These are phyloP conservation scores for Tinamus major DNA, from an alignment of 2,797 vertebrate genomes.

Conservation along the genomic window DNA sequence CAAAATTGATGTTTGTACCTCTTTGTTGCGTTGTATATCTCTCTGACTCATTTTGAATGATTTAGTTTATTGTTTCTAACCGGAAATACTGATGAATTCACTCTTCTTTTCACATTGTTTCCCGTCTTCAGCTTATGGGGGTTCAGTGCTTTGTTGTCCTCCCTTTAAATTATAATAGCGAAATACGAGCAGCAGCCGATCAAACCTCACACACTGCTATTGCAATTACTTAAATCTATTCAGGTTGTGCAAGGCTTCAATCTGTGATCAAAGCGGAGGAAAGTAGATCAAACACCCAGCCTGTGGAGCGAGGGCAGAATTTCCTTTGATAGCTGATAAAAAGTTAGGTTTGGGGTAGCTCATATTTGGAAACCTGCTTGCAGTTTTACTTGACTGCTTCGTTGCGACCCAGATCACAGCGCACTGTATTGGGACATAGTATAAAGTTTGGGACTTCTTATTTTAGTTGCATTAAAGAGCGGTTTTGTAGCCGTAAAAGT, in stretches of 20 bases:
- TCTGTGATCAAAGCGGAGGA: not conserved
- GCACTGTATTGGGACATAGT: accelerated
- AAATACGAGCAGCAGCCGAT: not conserved
- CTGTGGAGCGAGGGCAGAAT: not conserved
- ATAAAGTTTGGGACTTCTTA: not conserved
- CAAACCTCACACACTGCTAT: not conserved
- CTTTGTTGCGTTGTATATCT: not conserved
- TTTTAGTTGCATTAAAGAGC: not conserved
- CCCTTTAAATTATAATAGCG: not conserved
- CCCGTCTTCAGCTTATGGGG: not conserved
- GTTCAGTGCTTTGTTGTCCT: not conserved
- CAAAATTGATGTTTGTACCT: not conserved
- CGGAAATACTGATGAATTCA: not conserved
- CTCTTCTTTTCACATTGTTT: accelerated
- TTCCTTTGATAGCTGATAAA: not conserved
- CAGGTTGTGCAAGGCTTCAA: not conserved
- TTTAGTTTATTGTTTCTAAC: not conserved
- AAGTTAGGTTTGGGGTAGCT: not conserved
- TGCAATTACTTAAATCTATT: not conserved
- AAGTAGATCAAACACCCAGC: not conserved
- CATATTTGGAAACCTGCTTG: not conserved
- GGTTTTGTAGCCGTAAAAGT: not conserved
- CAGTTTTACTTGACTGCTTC: not conserved
- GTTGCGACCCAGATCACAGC: not conserved
- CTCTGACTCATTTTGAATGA: not conserved